A percentile compares a stretch with the other conserved stretches of the same genome.
These are phyloP conservation scores for Ameiurus melas DNA, from an alignment of 2,113 vertebrate species.

Conservation along the genomic window DNA sequence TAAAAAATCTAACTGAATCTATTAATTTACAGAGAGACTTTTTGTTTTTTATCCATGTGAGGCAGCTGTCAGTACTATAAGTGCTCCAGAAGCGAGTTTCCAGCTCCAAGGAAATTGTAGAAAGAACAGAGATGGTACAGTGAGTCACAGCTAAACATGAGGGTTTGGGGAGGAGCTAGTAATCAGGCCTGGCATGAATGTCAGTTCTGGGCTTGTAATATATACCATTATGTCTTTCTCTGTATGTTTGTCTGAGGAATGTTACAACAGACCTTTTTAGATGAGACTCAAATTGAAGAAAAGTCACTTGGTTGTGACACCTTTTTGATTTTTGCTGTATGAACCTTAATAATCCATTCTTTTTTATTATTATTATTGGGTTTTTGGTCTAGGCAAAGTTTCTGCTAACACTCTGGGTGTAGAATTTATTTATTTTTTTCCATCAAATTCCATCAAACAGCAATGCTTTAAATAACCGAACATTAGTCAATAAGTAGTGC, in stretches of 20 bases:
- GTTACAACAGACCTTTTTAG: not conserved
- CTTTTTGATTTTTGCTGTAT: not conserved
- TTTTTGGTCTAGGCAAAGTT: not conserved
- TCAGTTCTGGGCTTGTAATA: not conserved
- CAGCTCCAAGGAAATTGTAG: not conserved
- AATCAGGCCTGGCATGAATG: not conserved
- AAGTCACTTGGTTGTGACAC: not conserved
- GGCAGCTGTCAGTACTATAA: not conserved
- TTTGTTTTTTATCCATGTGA: not conserved
- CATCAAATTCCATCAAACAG: not conserved
- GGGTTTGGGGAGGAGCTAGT: not conserved
- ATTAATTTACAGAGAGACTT: not conserved
- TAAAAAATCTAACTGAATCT: not conserved
- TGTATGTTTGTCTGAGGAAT: not conserved
- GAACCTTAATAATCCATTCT: not conserved
- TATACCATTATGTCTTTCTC: not conserved
- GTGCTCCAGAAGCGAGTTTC: not conserved
- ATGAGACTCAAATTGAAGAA: not conserved
- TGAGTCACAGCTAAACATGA: slow-evolving; percentile 1
- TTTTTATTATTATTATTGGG: not conserved
- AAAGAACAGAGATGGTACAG: not conserved
- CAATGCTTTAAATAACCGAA: not conserved
- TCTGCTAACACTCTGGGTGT: not conserved
- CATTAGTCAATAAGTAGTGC: not conserved
- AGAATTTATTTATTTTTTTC: not conserved